Evolutionary conservation across 2,797 vertebrate species (phyloP), one percentile per base, ranked within the genome.

Genomic region (Gymnocypris eckloni): DNA sequence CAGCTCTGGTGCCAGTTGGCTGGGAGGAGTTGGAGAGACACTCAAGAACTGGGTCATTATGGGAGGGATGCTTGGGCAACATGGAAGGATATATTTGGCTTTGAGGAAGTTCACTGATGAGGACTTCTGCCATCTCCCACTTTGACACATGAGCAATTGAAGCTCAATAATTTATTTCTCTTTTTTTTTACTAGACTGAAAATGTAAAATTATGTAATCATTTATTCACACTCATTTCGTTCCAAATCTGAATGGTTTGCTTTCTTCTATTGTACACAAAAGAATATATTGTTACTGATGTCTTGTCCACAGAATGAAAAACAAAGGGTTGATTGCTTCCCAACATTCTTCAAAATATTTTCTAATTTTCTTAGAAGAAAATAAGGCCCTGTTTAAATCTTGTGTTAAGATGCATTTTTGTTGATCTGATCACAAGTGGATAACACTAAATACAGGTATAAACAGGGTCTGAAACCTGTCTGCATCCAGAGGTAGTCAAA

Each of bases 11-110:
- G 78, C 84, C 43, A 86, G 56, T 81, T 86, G 67, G 77, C 67
- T 81, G 67, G 78, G 20, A 64, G 77, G 69, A 73, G 56, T 61
- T 79, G 67, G 41, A 79, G 61, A 45, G 22, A 75, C 56, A 28
- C 78, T 79, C 18, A 56, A 79, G 67, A 79, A 72, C 52, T 79
- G 52, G 83, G 76, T 79, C 83, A 79, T 85, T 76, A 79, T 15
- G 54, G 83, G 52, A 72, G 39, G n/a, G 83, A 79, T 59, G 67
- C 67, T 79, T 71, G 67, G 39, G 25, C 52, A 77, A 69, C 10
- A 69, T 43, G 61, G 48, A 78, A 77, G 61, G 48, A 78, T 84
- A 28, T 33, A 37, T 79, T 71, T 18, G 39, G 54, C 66, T 79
- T 79, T 50, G 20, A 79, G 18, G 25, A 67, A 78, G 64, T 71